Evolutionary conservation across 2,113 vertebrate species (phyloP), one percentile per base, ranked within the genome.

Genomic region (Perca flavescens): DNA sequence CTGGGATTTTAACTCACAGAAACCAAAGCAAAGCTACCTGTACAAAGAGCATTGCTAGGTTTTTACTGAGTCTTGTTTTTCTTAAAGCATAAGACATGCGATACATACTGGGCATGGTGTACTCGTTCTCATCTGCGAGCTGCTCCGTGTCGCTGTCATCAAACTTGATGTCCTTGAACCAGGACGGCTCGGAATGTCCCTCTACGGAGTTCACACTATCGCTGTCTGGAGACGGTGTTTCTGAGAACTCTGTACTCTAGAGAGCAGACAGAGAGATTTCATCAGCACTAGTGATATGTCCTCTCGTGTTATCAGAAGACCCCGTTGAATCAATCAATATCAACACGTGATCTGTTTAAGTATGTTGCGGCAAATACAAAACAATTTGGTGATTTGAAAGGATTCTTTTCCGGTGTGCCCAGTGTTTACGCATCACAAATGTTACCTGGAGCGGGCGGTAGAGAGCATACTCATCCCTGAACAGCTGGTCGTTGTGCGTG

Each of bases 111-210:
- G 96, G 95, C 92, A 96, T 94, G 80, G 95, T 96, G 93, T 98
- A 96, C 49, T 99, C 97, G 2, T 93, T 96, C 89, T 99, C 98
- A 78, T 99, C 97, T 67, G 95, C 96, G 22, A 97, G 96, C 90
- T 99, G 98, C 84, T 99, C 98, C 0, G 96, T 96, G 94, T 99
- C 98, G 34, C 98, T 99, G 93, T 99, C 98, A 78, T 99, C 98
- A 94, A 99, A 99, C 91, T 99, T 99, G 80, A 99, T 99, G 94
- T 99, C 97, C 92, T 99, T 99, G 91, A 99, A 99, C 98, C 98
- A 99, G 2, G 98, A 99, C 4, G 98, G 98, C 83, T 99, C 98
- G 0, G 98, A 99, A 63, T 99, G 97, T n/a, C 98, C 98, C 87
- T 99, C 98, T 52, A 99, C 91, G 1, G 98, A 99, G 88, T 99